Evolutionary conservation across 2,113 vertebrate genomes (phyloP).

Genomic region (Chaetodon auriga): DNA sequence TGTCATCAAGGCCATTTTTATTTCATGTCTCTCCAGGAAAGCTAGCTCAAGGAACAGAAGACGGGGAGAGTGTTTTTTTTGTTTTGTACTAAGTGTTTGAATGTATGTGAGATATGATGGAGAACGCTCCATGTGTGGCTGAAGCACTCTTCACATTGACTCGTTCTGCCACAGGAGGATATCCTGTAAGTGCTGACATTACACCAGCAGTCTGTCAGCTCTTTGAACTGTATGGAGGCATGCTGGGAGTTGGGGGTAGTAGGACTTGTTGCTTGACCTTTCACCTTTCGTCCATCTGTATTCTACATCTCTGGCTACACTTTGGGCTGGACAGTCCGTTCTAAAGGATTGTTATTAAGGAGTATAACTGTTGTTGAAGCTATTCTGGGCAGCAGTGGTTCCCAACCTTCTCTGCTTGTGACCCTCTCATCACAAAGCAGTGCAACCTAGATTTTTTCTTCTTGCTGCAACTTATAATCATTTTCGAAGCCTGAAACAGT

Average conservation of each 20-base stretch:
- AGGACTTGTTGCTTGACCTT: constrained; percentile 38
- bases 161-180: constrained; percentile 35
- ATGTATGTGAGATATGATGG: not conserved
- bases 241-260: not conserved
- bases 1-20: constrained; percentile 74
- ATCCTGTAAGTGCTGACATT: constrained; percentile 9
- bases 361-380: not conserved
- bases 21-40: constrained; percentile 74
- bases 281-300: not conserved
- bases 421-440: not conserved
- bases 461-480: too few species aligned
- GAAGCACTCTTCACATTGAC: constrained; percentile 6
- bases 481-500: not conserved
- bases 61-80: not conserved
- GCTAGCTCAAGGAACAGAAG: constrained; percentile 15
- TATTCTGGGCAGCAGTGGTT: not conserved
- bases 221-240: not conserved
- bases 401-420: not conserved
- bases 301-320: not conserved
- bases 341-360: not conserved
- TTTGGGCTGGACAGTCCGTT: not conserved
- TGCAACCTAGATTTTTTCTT: too few species aligned
- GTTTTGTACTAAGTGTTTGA: not conserved
- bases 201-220: not conserved
- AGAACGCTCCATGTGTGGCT: not conserved